A percentile compares a stretch with the other conserved stretches of the same genome.
Evolutionary conservation across 2,888 invertebrate species (phyloP).

Genomic region (Altica lythri): DNA sequence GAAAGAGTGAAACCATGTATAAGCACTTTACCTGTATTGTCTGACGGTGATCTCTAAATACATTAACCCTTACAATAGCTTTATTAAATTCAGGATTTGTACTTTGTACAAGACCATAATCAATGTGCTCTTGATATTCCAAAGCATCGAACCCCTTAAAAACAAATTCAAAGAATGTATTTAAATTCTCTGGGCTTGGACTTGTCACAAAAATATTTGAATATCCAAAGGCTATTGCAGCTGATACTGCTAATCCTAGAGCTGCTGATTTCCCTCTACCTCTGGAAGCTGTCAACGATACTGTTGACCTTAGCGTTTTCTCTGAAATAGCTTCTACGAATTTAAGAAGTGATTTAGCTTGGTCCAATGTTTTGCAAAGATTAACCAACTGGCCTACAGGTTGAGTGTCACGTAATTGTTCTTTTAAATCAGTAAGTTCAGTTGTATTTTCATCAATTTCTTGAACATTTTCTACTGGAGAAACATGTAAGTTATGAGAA

Average conservation of each 20-base stretch:
- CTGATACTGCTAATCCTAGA: constrained; percentile 88
- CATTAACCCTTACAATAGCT: constrained; percentile 90
- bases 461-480: constrained; percentile 66
- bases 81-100: constrained; percentile 96
- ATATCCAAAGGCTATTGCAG: constrained; percentile 77
- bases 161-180: constrained; percentile 95
- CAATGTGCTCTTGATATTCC: constrained; percentile 93
- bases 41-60: constrained; percentile 88
- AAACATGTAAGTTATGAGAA: constrained; percentile 82
- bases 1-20: too few relatives aligned
- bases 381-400: constrained; percentile 88
- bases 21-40: constrained; percentile 89
- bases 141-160: constrained; percentile 94
- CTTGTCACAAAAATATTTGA: constrained; percentile 97
- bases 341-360: constrained; percentile 88
- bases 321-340: constrained; percentile 96
- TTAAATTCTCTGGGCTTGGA: constrained; percentile 97
- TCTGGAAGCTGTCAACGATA: constrained; percentile 93
- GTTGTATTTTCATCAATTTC: constrained; percentile 59
- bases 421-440: constrained; percentile 76
- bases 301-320: constrained; percentile 84
- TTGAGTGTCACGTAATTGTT: constrained; percentile 85
- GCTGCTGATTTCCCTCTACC: constrained; percentile 99
- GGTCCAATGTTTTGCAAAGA: constrained; percentile 90
- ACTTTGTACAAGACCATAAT: constrained; percentile 93